Conservation (phyloP, 2,888 invertebrate species). For the Strigamia maritima region DNA sequence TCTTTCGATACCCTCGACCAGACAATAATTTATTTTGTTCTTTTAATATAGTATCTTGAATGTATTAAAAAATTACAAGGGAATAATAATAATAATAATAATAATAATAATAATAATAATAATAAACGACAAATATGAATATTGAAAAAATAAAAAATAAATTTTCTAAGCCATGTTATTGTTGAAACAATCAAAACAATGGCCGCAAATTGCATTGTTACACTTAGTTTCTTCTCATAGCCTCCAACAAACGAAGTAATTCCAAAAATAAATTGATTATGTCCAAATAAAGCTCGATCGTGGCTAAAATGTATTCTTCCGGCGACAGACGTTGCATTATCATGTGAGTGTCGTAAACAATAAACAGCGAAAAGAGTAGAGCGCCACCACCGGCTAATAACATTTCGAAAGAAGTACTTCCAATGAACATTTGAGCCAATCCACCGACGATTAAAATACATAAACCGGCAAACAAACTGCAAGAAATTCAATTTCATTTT, state of each 20-base stretch:
- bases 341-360: constrained; percentile 79
- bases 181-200: neutral
- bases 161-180: neutral
- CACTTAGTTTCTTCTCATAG: constrained; percentile 50
- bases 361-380: constrained; percentile 63
- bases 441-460: constrained; percentile 68
- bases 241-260: constrained; percentile 70
- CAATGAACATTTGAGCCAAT: constrained; percentile 64
- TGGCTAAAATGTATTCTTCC: constrained; percentile 83
- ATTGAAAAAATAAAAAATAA: neutral
- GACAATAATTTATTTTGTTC: too few relatives aligned
- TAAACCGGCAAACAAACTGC: constrained; percentile 65
- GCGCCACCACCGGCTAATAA: constrained; percentile 68
- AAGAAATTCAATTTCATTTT: constrained; percentile 45
- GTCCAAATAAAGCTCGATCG: constrained; percentile 81
- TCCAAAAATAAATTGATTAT: constrained; percentile 80
- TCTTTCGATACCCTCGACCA: too few relatives aligned
- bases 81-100: too few relatives aligned
- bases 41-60: too few relatives aligned
- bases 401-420: constrained; percentile 68
- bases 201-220: neutral
- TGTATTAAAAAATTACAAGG: too few relatives aligned
- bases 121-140: too few relatives aligned
- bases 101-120: too few relatives aligned
- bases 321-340: constrained; percentile 76